Evolutionary conservation across 2,113 vertebrate genomes (phyloP), one percentile per base, ranked within the genome.

Genomic region (Anas platyrhynchos): DNA sequence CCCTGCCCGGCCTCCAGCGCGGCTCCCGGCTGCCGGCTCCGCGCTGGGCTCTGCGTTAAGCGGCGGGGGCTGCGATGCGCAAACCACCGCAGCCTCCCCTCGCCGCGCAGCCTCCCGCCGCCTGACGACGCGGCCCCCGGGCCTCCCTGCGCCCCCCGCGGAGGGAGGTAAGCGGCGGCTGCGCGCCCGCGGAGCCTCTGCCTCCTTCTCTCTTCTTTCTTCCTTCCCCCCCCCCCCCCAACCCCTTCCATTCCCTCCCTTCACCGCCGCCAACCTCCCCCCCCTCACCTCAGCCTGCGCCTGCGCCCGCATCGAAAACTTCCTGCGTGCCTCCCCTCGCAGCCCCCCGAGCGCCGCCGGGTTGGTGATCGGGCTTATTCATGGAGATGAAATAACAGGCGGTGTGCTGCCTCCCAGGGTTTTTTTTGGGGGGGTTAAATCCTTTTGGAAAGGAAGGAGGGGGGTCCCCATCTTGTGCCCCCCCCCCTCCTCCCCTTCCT

Each of bases 241-340:
- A 34, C 34, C 34, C 44, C 15, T 5, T 18, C 41, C 41, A 41
- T 44, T 17, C 44, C 44, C 16, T 21, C 46, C 46, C 46, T 9
- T 46, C 46, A 46, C 46, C 44, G 9, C 44, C 44, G 18, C 44
- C 46, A 46, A 46, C 46, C 44, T 16, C 44, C 44, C 46, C 46
- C 46, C 46, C 46, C 20, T 22, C 20, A 48, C 46, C 46, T 48
- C 46, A 48, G 46, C 46, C 54, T 96, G 97, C 97, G 96, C 96
- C 95, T 97, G 97, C 96, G 97, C 52, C 87, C 67, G 96, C 93
- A 81, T 83, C 86, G 84, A 94, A 97, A 97, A 97, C 96, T 97
- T 97, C 96, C 97, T 97, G 93, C 95, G 92, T 89, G 72, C 92
- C 85, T 86, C 76, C 46, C 46, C 46, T 48, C 46, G 46, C 46